Conservation (phyloP, 2,113 vertebrate species). For the Camelus dromedarius region DNA sequence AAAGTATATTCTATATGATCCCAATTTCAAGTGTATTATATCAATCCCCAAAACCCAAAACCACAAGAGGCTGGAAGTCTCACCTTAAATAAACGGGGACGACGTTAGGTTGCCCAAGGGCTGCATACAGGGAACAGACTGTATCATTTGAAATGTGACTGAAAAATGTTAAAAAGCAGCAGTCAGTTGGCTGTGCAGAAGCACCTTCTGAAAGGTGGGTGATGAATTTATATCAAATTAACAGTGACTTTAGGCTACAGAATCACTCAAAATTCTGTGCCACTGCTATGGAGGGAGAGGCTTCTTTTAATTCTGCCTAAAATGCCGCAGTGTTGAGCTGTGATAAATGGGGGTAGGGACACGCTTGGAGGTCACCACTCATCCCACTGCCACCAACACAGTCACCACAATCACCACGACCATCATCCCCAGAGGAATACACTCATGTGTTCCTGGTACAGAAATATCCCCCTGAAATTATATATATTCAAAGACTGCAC, state of each 20-base stretch:
- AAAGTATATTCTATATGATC: background rate
- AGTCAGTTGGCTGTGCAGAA: background rate
- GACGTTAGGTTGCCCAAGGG: background rate
- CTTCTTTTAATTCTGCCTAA: background rate
- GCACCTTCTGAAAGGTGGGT: background rate
- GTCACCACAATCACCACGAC: background rate
- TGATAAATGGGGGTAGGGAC: background rate
- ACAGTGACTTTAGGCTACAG: background rate
- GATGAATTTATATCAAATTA: background rate
- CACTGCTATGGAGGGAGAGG: background rate
- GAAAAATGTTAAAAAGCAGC: background rate
- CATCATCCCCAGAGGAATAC: background rate
- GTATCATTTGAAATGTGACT: conserved; percentile 12
- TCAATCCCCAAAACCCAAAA: conserved; percentile 25
- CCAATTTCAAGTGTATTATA: conserved; percentile 1
- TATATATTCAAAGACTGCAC: background rate
- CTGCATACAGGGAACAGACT: background rate
- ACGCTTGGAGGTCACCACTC: background rate
- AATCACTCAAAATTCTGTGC: background rate
- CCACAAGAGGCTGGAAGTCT: background rate
- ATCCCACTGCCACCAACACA: background rate
- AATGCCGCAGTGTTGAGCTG: background rate
- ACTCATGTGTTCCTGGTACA: background rate
- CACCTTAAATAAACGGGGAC: background rate
- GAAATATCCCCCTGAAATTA: background rate